phyloP scores from a whole-genome alignment of 2,113 vertebrate genomes.

The Pelvicachromis taeniatus region DNA sequence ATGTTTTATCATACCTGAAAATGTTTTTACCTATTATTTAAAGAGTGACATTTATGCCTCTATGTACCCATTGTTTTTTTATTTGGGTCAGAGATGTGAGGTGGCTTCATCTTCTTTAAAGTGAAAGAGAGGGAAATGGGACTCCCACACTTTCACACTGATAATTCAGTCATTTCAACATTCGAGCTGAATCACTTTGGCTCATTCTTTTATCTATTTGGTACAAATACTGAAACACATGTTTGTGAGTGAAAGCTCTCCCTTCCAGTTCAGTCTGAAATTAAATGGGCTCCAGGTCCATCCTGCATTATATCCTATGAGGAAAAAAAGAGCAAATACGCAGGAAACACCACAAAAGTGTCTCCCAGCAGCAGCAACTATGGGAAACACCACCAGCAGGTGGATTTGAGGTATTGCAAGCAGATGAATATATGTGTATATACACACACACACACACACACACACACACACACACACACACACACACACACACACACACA shows the following conservation, averaged over 20 bases:
- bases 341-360: background rate
- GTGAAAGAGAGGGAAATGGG: background rate
- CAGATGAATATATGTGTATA: slow-evolving; percentile 60
- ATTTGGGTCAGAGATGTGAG: background rate
- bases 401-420: slow-evolving; percentile 73
- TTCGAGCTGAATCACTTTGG: background rate
- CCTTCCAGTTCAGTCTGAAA: background rate
- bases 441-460: too few relatives aligned
- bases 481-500: too few relatives aligned
- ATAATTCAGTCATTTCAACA: background rate
- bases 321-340: slow-evolving; percentile 1
- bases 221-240: slow-evolving; percentile 18
- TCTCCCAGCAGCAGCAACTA: slow-evolving; percentile 35
- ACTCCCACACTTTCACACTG: background rate
- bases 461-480: too few relatives aligned
- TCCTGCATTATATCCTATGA: background rate
- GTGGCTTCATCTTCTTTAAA: background rate
- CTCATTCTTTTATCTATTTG: background rate
- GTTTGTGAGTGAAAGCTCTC: background rate
- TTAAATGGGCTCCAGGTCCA: background rate
- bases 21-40: background rate
- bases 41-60: background rate
- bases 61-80: background rate
- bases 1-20: background rate
- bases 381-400: slow-evolving; percentile 37